Base-by-base conservation (phyloP, 1,140 invertebrate species). In the Eubasilissa regina region DNA sequence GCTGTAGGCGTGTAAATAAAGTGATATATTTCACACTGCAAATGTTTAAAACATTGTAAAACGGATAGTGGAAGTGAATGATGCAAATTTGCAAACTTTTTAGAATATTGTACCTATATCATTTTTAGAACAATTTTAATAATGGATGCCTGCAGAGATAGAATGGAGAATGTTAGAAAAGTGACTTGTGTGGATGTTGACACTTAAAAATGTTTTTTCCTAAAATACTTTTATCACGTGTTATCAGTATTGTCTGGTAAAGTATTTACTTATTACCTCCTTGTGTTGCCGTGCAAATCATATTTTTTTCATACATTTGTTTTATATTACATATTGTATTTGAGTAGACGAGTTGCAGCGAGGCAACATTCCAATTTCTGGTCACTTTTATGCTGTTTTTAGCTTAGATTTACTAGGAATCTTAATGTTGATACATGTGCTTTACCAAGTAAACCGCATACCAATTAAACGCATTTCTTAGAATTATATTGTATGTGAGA, bases 361-460 rank as follows among this genome's bases (percentile, higher is more conserved):
- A 81, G 77, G 80, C 77, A 78, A 80, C 81, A 82, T 80, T 82
- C 81, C 78, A 80, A 82, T 82, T 80, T 82, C 53, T 77, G 78
- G 78, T 80, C 75, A 82, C 79, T 45, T 72, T 79, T 79, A 80
- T 75, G 66, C 75, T 78, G 75, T 77, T 82, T 77, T 80, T 78
- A 80, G 77, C 48, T 77, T 81, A 81, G 73, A 55, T 78, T 82
- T 81, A 77, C 55, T 80, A 82, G 78, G 62, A 74, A 79, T 81
- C 74, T 81, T 81, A 79, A 81, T 81, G 80, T 81, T 77, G 60
- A 73, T 74, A 77, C 62, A 79, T 77, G 77, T 81, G 80, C 77
- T 81, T 79, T 79, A 81, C 58, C 21, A 79, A 78, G 77, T 73
- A 76, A 76, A 66, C 17, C 75, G 77, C 73, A 76, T 79, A 66